Evolutionary conservation across 2,888 invertebrate genomes (phyloP).

Genomic region (Dysmachus trigonus): DNA sequence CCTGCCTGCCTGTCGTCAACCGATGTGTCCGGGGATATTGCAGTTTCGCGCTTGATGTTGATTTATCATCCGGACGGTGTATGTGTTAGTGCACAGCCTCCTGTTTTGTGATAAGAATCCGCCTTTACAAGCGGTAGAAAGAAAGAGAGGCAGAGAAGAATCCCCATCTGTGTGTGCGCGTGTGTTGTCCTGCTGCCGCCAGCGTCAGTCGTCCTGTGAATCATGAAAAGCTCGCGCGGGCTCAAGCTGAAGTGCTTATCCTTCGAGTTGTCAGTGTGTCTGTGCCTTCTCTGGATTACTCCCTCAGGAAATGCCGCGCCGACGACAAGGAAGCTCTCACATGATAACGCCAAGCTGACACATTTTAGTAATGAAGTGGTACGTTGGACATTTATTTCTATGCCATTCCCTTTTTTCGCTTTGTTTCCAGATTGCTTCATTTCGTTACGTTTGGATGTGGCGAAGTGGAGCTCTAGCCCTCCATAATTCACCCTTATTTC

Average conservation of each 20-base stretch:
- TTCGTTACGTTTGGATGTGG: background rate
- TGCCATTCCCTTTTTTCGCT: background rate
- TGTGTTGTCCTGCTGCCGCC: background rate
- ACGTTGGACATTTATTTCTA: background rate
- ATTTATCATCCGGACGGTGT: background rate
- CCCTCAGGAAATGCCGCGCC: slow-evolving; percentile 28
- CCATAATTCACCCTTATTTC: background rate
- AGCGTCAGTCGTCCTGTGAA: background rate
- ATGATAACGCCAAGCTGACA: slow-evolving; percentile 13
- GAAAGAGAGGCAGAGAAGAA: background rate
- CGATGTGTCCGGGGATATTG: background rate
- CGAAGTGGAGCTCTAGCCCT: background rate
- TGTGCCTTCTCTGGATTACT: slow-evolving; percentile 35
- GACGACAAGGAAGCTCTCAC: background rate
- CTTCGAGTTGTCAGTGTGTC: slow-evolving; percentile 9
- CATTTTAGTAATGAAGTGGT: slow-evolving; percentile 37
- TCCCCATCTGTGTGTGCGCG: background rate
- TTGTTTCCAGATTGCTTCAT: background rate
- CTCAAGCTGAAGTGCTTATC: slow-evolving; percentile 7
- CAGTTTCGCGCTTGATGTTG: background rate
- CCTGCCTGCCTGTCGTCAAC: background rate
- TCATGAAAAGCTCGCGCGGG: slow-evolving; percentile 22
- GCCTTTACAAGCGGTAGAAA: background rate
- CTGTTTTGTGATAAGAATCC: background rate
- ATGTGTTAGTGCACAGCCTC: slow-evolving; percentile 3